phyloP scores from a whole-genome alignment of 2,888 invertebrate genomes.

The Chelonus formosanus region DNA sequence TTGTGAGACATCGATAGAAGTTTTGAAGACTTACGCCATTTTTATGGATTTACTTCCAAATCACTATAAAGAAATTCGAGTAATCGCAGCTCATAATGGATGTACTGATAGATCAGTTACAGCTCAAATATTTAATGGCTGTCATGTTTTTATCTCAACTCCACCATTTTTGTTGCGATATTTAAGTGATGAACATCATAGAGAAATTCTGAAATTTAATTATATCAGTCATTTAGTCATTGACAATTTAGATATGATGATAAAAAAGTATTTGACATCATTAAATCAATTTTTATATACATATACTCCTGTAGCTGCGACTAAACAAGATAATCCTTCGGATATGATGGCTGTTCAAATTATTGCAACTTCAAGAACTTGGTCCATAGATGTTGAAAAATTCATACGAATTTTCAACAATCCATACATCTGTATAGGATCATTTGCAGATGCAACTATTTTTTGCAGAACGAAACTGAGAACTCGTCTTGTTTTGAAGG shows the following conservation, averaged over 20 bases:
- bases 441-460: constrained; percentile 78
- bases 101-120: constrained; percentile 49
- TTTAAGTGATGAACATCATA: constrained; percentile 58
- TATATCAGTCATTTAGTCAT: constrained; percentile 74
- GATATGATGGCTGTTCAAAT: constrained; percentile 66
- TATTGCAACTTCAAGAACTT: constrained; percentile 71
- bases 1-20: constrained; percentile 67
- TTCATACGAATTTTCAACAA: constrained; percentile 69
- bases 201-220: constrained; percentile 69
- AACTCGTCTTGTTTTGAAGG: constrained; percentile 63
- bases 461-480: constrained; percentile 71
- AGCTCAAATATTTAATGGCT: constrained; percentile 68
- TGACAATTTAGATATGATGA: constrained; percentile 75
- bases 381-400: constrained; percentile 71
- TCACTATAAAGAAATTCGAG: constrained; percentile 38
- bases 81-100: constrained; percentile 53
- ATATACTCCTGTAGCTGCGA: constrained; percentile 36
- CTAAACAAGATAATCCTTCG: neutral
- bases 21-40: constrained; percentile 43
- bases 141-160: constrained; percentile 77
- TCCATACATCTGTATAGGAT: constrained; percentile 75
- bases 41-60: constrained; percentile 44
- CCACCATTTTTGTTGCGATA: constrained; percentile 70
- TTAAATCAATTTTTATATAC: constrained; percentile 45
- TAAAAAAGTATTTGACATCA: constrained; percentile 66